A percentile compares a stretch with the other conserved stretches of the same genome.
Conservation (phyloP, 2,797 vertebrate genomes). For the Hafferia zeledoni region DNA sequence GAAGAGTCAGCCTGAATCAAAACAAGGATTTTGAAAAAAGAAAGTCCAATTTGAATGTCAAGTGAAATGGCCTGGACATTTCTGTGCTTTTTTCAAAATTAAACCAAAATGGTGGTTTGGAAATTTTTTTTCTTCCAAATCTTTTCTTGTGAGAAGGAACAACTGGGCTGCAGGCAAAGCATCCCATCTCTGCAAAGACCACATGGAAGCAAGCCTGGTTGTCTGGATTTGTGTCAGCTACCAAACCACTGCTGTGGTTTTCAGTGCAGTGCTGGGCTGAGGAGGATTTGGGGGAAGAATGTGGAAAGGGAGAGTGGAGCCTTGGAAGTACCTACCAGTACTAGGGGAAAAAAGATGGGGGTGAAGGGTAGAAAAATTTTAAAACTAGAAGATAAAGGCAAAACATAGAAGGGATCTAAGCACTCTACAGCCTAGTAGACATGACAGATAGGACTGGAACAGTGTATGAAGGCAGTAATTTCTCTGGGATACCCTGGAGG, state of each 20-base stretch:
- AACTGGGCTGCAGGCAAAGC: neutral
- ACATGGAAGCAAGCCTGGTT: neutral
- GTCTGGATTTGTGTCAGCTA: neutral
- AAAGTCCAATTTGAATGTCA: neutral
- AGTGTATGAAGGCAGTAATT: neutral
- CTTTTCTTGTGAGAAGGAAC: neutral
- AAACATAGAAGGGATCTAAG: neutral
- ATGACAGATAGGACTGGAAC: neutral
- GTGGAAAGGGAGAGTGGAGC: neutral
- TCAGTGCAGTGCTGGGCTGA: neutral
- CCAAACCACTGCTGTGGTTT: neutral
- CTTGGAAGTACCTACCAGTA: neutral
- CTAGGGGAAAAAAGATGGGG: neutral
- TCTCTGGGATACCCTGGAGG: neutral
- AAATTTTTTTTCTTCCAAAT: neutral
- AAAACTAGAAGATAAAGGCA: neutral
- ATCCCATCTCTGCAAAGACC: neutral
- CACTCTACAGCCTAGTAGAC: neutral
- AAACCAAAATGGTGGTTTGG: neutral
- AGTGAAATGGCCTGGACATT: neutral
- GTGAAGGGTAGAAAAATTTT: neutral
- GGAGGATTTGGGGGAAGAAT: neutral
- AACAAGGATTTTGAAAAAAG: neutral
- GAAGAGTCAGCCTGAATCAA: constrained; percentile 29
- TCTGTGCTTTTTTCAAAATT: neutral